phyloP scores from a whole-genome alignment of 2,797 vertebrate species.

The Cossypha heuglini region DNA sequence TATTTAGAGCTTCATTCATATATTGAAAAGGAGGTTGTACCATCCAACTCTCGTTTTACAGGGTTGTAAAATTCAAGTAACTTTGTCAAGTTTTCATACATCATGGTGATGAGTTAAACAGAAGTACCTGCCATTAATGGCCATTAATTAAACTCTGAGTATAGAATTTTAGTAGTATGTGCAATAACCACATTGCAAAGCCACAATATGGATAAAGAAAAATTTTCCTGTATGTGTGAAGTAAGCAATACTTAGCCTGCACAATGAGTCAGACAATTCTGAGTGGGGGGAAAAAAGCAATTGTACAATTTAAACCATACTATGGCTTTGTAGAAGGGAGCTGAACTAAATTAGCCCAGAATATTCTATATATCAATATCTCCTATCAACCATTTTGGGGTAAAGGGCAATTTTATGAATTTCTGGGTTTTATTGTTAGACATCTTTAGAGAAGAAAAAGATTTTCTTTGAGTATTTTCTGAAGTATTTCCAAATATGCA shows the following conservation, averaged over 20 bases:
- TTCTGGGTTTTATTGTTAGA: background rate
- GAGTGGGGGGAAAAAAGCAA: background rate
- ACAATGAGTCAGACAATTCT: background rate
- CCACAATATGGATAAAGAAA: background rate
- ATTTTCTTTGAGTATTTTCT: background rate
- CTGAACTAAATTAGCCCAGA: background rate
- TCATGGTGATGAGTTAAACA: background rate
- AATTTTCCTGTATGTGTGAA: background rate
- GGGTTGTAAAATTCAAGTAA: background rate
- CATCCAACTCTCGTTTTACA: background rate
- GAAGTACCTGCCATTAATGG: background rate
- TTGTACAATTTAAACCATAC: background rate
- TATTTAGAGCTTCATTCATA: background rate
- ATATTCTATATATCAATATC: background rate
- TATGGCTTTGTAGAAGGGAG: background rate
- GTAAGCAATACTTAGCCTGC: background rate
- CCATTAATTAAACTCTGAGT: background rate
- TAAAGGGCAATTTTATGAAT: background rate
- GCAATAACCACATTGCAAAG: background rate
- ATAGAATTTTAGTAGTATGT: background rate
- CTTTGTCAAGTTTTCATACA: background rate
- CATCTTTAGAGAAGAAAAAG: background rate
- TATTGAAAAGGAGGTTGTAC: background rate
- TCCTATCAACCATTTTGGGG: background rate
- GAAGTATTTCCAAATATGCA: background rate